Evolutionary conservation across 2,888 invertebrate species (phyloP), one percentile per base, ranked within the genome.

Genomic region (Polyommatus iphigenia): DNA sequence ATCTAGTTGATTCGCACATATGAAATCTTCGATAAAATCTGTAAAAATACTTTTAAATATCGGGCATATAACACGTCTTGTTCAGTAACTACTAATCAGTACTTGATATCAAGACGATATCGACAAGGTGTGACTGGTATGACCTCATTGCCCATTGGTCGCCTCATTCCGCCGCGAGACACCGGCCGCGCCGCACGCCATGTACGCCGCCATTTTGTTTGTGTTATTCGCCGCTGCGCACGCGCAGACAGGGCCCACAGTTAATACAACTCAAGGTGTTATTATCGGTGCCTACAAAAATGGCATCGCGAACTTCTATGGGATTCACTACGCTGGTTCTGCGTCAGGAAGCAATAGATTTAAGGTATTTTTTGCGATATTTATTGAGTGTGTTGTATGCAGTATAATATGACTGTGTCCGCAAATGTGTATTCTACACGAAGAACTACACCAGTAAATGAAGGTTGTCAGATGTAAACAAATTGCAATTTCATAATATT

Each of bases 281-380:
- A 84, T 93, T 20, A 83, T 87, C 73, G 92, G 91, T 0, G 79
- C 79, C 1, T 82, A 80, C 0, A 18, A 77, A 0, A 89, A 89
- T 81, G 89, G 89, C 0, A 91, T 90, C 80, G 82, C 81, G 32
- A 84, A 83, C 2, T 93, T 90, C 77, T 90, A 89, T 80, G 92
- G 91, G 0, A 83, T 93, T 18, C 90, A 89, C n/a, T 93, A 93
- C 78, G 93, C 88, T 3, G 90, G 87, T 0, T 80, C 84, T 0
- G 84, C 87, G 5, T 80, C 84, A 3, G 89, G 89, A 2, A 83
- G 80, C 2, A 90, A 90, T 79, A 84, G 90, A 80, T 90, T 88
- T 83, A 90, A 90, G 88, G 90, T 90, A 83, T 77, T 75, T 59
- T 72, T 62, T 50, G 71, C n/a, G 50, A 24, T 54, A 32, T 5